Evolutionary conservation across 1,140 invertebrate species (phyloP), one percentile per base, ranked within the genome.

Genomic region (Stratiolaelaps scimitus): DNA sequence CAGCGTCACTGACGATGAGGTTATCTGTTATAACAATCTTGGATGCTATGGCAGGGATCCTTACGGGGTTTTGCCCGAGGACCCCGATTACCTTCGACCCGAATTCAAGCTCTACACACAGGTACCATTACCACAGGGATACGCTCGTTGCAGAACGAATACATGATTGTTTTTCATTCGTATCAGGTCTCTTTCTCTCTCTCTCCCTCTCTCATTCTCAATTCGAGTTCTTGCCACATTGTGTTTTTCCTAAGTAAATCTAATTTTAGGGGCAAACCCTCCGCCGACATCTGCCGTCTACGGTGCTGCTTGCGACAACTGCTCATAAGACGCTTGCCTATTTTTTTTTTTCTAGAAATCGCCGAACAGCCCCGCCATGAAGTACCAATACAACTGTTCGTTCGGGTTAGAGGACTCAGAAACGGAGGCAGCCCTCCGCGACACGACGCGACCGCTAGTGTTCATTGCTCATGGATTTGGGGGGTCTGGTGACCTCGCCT

Each of bases 381-480:
- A 6, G 10, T 48, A 0, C 26, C 7, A 15, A 15, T 48, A 48
- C 15, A 28, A 48, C 26, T 6, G 19, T 20, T 20, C 19, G 7
- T 20, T 48, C 47, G 53, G 53, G 26, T 15, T 29, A 15, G 53
- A 60, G 23, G 53, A 60, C 23, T 15, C 26, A 60, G 53, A 60
- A 23, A 60, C 47, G 4, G 4, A 48, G 15, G 28, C 20, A 15
- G 20, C 47, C 7, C 47, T 48, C 19, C 26, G 20, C 15, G 68
- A 65, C 7, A 17, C 43, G 1, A 2, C 5, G 17, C 68, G 68
- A 65, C 13, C 20, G n/a, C 30, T 68, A 13, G 67, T 69, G 70
- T 71, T 77, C 28, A 70, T 77, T 15, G 71, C 72, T 17, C 76
- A 77, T 67, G 76, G 75, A 2, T 77, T 75, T 64, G 64, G 71